Base-by-base conservation (phyloP, 2,797 vertebrate genomes). In the Numenius phaeopus region DNA sequence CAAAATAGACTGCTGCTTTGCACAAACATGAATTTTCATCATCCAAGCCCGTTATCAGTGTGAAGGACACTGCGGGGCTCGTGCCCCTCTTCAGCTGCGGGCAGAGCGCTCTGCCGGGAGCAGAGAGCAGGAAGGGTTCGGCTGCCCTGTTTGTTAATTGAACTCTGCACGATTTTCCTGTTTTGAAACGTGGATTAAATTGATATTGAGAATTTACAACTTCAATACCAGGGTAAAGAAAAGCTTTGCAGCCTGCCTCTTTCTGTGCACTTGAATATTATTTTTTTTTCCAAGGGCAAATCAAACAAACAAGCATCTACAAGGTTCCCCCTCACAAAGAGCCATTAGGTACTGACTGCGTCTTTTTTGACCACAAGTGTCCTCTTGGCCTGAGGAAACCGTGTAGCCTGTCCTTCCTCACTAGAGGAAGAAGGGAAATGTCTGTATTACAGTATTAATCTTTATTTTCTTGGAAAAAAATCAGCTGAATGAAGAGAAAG, bases 51-150 rank as follows among this genome's bases (percentile, higher is more conserved):
- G 6, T 7, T 26, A 19, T 16, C 22, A 14, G 47, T 2, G 19
- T 30, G 66, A 81, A 73, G 76, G 76, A 39, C 34, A 4, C 59
- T 14, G 39, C 1, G 3, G 47, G 49, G 47, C 64, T 80, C 1
- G 0, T 50, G 16, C 5, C 9, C 49, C 47, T 64, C 1, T 0
- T 61, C 52, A 52, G 49, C 32, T 26, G 29, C 8, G 26, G 40
- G 37, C 92, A 85, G n/a, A 75, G 34, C 0, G 2, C 29, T 69
- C 44, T 22, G 34, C 29, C 37, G 29, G 34, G 19, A 57, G 47
- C 34, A 44, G 64, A 61, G 66, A 61, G 13, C 50, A 79, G 71
- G n/a, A 59, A 6, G 40, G 40, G 59, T 64, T 80, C 55, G 67
- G 62, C 39, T 54, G 55, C 54, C 26, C 12, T 21, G 1, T 47